phyloP scores from a whole-genome alignment of 2,113 vertebrate species.

The Mohoua ochrocephala region DNA sequence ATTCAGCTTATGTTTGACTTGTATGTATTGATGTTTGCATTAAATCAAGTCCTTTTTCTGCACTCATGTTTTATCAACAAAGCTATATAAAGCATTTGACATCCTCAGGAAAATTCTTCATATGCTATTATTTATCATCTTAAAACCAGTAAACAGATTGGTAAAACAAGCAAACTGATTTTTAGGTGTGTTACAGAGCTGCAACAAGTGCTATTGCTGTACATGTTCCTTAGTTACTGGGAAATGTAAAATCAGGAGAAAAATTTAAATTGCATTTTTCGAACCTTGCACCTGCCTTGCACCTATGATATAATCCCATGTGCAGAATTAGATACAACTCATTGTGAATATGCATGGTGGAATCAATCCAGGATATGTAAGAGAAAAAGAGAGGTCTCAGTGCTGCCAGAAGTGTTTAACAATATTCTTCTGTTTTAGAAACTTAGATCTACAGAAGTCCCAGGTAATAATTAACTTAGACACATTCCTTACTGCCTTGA shows the following conservation, averaged over 20 bases:
- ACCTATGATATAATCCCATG: neutral
- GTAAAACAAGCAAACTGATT: neutral
- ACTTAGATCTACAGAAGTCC: neutral
- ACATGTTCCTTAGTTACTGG: neutral
- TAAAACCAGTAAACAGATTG: neutral
- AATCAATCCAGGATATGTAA: neutral
- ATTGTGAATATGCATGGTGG: neutral
- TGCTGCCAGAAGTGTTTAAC: neutral
- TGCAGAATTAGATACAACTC: neutral
- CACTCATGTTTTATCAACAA: neutral
- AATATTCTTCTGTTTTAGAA: neutral
- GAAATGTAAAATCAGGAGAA: neutral
- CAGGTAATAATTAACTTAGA: slow-evolving; percentile 13
- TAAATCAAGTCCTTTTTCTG: neutral
- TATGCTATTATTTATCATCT: neutral
- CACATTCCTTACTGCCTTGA: neutral
- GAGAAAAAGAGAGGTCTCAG: neutral
- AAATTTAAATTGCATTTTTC: neutral
- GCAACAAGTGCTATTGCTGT: neutral
- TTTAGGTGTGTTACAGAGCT: neutral
- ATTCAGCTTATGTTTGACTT: slow-evolving; percentile 12
- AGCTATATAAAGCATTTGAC: slow-evolving; percentile 14
- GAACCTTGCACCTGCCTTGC: neutral
- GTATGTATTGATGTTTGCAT: slow-evolving; percentile 15
- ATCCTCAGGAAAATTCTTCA: neutral